Evolutionary conservation across 2,113 vertebrate species (phyloP).

Genomic region (Erpornis zantholeuca): DNA sequence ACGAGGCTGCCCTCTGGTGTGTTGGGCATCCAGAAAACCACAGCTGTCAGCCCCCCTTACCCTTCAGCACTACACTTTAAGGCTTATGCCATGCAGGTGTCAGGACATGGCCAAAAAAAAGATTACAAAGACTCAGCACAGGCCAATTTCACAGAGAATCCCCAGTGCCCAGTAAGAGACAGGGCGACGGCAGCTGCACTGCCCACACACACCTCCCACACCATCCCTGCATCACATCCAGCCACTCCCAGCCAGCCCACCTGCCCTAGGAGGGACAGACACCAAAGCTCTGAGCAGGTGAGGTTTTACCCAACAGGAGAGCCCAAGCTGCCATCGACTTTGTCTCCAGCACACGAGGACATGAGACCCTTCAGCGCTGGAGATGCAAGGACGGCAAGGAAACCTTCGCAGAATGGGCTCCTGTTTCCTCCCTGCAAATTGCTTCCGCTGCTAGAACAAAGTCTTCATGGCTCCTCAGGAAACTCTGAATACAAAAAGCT

Average conservation of each 20-base stretch:
- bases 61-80: not conserved
- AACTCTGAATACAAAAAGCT: conserved; percentile 18
- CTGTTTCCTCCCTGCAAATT: not conserved
- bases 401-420: not conserved
- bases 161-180: not conserved
- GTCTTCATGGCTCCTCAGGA: conserved; percentile 29
- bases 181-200: rapidly evolving
- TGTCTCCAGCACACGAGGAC: not conserved
- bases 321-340: rapidly evolving
- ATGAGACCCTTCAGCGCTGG: not conserved
- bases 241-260: not conserved
- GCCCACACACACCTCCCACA: not conserved
- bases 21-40: not conserved
- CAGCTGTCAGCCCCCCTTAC: not conserved
- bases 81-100: not conserved
- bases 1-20: not conserved
- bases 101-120: not conserved
- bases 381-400: not conserved
- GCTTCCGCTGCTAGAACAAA: conserved; percentile 2
- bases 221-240: not conserved
- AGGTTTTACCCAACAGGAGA: not conserved
- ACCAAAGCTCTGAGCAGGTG: rapidly evolving
- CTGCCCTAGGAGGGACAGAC: rapidly evolving
- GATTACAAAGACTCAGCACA: not conserved
- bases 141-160: not conserved